Evolutionary conservation across 2,888 invertebrate genomes (phyloP), one percentile per base, ranked within the genome.

Genomic region (Formica aserva): DNA sequence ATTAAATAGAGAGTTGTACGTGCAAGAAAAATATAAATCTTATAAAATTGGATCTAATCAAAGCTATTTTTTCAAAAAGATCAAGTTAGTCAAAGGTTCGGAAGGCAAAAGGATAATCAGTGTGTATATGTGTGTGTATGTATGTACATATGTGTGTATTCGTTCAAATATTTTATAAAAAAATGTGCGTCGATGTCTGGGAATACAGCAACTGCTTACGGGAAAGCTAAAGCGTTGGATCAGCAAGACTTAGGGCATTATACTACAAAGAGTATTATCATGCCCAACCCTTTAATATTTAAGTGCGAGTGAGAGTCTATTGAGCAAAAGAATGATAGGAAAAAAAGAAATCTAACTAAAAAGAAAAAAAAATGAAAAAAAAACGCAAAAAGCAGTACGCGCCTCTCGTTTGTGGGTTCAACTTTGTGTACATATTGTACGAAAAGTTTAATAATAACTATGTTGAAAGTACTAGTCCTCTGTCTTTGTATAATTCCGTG

Each of bases 191-290:
- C 90, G 92, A 92, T 93, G 93, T 93, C 92, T 92, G 93, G 93
- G 92, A 93, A 92, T 94, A 92, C 93, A 93, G 93, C 88, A 91
- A 92, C 91, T 91, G 92, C 93, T 94, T 92, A 92, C 92, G 89
- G 91, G 93, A 92, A 92, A 93, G 92, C 92, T 92, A 93, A 92
- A 92, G 92, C 91, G 94, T 94, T 94, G 94, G 94, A 94, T 94
- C 94, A 94, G 94, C 94, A 94, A 94, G 94, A 94, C 94, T 94
- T 94, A 94, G 94, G 94, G 94, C 94, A 94, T 94, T 94, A 94
- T 94, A 94, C 91, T 94, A 94, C 93, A 93, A 89, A 93, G 94
- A 94, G 94, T 94, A 94, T 94, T 94, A 94, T 94, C 91, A 93
- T 94, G 94, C 94, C 94, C 94, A 94, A 94, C 94, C 77, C 93